Conservation (phyloP, 2,113 vertebrate species). For the Rallus limicola region DNA sequence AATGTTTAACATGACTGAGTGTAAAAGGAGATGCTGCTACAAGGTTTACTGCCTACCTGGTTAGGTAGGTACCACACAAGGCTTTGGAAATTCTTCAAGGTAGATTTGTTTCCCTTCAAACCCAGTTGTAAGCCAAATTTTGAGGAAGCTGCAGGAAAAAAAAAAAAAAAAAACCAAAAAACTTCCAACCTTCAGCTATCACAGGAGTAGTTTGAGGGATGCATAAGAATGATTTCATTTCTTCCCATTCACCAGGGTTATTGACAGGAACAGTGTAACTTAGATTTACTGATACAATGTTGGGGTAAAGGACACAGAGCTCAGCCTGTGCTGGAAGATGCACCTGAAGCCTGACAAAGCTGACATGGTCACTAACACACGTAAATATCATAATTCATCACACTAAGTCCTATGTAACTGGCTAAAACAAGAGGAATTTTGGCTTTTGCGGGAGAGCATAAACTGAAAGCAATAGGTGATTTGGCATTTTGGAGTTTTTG, state of each 20-base stretch:
- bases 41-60: background rate
- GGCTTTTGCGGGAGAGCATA: background rate
- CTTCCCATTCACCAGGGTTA: background rate
- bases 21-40: background rate
- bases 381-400: background rate
- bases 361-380: background rate
- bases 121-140: background rate
- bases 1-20: background rate
- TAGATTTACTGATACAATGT: no score
- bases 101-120: background rate
- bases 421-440: background rate
- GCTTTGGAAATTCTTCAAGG: background rate
- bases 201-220: background rate
- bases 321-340: background rate
- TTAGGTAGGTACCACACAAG: background rate
- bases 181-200: background rate
- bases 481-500: background rate
- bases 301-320: background rate
- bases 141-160: background rate
- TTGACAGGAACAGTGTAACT: background rate
- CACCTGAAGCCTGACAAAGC: background rate
- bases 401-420: background rate
- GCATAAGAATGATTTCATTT: background rate
- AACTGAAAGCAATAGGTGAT: background rate
- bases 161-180: background rate